A percentile compares a stretch with the other conserved stretches of the same genome.
Conservation (phyloP, 2,888 invertebrate species). For the Sphaerophoria taeniata region DNA sequence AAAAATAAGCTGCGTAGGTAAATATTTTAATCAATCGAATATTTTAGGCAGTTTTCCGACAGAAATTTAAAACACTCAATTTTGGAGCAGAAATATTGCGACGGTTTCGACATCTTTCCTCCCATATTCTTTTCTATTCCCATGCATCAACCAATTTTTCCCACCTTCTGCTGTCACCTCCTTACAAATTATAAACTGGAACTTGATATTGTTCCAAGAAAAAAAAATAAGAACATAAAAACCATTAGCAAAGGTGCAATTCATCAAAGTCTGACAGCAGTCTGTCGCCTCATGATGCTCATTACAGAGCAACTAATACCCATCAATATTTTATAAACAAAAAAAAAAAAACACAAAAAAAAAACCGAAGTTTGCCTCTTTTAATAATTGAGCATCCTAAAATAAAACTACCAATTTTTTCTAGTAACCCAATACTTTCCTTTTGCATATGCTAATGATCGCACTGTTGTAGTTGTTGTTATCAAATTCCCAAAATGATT, state of each 20-base stretch:
- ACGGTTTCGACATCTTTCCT: too few relatives aligned
- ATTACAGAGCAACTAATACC: slow-evolving; percentile 46
- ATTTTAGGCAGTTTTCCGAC: background rate
- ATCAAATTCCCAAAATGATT: slow-evolving; percentile 38
- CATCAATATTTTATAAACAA: slow-evolving; percentile 52
- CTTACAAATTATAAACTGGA: slow-evolving; percentile 26
- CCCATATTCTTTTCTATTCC: background rate
- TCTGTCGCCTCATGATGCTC: slow-evolving; percentile 44
- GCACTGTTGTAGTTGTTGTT: slow-evolving; percentile 5
- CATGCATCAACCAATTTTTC: background rate
- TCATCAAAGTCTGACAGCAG: slow-evolving; percentile 71
- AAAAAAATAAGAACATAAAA: background rate
- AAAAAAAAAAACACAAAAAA: background rate
- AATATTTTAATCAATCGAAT: too few relatives aligned
- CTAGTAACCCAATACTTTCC: slow-evolving; percentile 65
- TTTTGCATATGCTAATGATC: slow-evolving; percentile 71
- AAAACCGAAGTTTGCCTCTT: slow-evolving; percentile 7
- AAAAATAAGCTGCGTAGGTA: too few relatives aligned
- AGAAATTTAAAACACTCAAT: slow-evolving; percentile 15
- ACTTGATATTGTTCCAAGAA: slow-evolving; percentile 6
- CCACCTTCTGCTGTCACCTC: slow-evolving; percentile 40
- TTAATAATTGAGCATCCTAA: background rate
- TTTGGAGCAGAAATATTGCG: slow-evolving; percentile 41
- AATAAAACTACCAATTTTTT: slow-evolving; percentile 33
- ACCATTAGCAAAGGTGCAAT: slow-evolving; percentile 62